Evolutionary conservation across 1,140 invertebrate genomes (phyloP), one percentile per base, ranked within the genome.

Genomic region (Melipona quadrifasciata): DNA sequence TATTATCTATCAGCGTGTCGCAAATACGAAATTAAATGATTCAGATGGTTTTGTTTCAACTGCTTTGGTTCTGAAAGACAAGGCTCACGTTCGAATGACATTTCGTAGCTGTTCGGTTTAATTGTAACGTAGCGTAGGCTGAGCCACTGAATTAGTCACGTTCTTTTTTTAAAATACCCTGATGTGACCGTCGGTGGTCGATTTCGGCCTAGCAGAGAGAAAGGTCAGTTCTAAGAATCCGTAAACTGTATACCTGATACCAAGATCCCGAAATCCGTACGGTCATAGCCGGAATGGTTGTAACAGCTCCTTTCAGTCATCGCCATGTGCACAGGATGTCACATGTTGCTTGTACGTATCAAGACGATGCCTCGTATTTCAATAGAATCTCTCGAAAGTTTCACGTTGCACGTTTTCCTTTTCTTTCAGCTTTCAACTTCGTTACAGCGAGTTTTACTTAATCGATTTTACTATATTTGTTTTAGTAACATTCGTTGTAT

Each of bases 181-280:
- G 39, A 11, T 27, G 17, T 55, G 57, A 2, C 19, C 5, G 14
- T 19, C 21, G 24, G 34, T 27, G 11, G 27, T 47, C n/a, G 10
- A 34, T 55, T n/a, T 61, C 19, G n/a, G 24, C 19, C 51, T 27
- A 47, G 14, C 27, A 24, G n/a, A 78, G 73, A 24, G 85, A 86
- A 78, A 86, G 85, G 85, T 86, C 80, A 86, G 84, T 83, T 12
- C 73, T 47, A 17, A 65, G 34, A 31, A n/a, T 47, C 34, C 47
- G 39, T 72, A 82, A 73, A 53, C 39, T 47, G 12, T 34, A 47
- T 71, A 71, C 75, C 81, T 61, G 55, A 83, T 57, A 16, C 65
- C 1, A 27, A 2, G 21, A 67, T 79, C 34, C 10, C 2, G 2
- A 79, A 71, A 79, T 64, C 67, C 6, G 8, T 53, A 19, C 10